phyloP scores from a whole-genome alignment of 2,113 vertebrate species.

The Boulengeromyrus knoepffleri region DNA sequence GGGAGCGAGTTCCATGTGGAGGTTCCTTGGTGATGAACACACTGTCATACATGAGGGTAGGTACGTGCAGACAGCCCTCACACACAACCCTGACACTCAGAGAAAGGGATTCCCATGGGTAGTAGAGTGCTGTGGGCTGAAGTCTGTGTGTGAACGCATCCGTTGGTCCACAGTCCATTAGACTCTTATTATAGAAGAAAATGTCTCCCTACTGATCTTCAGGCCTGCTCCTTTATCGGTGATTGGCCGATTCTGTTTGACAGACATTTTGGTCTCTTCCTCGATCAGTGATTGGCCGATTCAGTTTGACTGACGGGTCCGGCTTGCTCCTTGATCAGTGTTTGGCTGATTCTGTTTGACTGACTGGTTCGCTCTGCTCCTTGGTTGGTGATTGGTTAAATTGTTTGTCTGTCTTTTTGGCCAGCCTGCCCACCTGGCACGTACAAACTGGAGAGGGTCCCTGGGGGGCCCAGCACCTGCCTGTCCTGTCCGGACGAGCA shows the following conservation, averaged over 20 bases:
- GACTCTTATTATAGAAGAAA: neutral
- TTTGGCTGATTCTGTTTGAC: neutral
- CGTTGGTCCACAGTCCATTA: neutral
- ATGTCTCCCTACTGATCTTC: neutral
- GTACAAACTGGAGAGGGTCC: conserved; percentile 80
- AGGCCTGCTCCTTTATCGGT: neutral
- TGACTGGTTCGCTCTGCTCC: neutral
- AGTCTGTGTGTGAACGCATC: neutral
- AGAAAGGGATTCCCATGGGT: neutral
- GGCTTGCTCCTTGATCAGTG: neutral
- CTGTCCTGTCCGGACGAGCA: conserved; percentile 71
- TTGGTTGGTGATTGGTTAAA: neutral
- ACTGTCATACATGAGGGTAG: neutral
- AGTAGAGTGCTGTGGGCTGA: neutral
- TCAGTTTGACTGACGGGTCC: neutral
- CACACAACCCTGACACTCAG: neutral
- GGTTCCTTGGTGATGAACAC: neutral
- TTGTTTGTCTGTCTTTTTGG: neutral
- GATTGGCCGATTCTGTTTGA: neutral
- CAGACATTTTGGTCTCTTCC: neutral
- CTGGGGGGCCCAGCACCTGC: conserved; percentile 82
- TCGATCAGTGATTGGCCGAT: neutral
- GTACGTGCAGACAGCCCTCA: neutral
- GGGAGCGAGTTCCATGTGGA: neutral
- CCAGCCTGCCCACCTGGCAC: conserved; percentile 87